Percentiles rank a stretch among this genome's conserved stretches.
These are phyloP conservation scores for Agrypnia vestita DNA, from an alignment of 1,140 invertebrate species.

Conservation along the genomic window DNA sequence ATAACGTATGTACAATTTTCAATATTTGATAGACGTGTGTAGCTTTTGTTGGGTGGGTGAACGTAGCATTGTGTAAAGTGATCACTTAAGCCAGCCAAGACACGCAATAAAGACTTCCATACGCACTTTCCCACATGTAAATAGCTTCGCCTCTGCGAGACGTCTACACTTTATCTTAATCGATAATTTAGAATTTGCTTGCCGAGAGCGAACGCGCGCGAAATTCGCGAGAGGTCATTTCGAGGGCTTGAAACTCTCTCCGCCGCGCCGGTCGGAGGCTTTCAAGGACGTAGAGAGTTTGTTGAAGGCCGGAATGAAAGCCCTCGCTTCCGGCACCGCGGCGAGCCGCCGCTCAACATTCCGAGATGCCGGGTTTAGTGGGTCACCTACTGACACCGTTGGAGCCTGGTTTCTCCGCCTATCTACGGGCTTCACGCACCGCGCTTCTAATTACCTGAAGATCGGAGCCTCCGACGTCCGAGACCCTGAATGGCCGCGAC, in stretches of 20 bases:
- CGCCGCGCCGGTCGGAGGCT: background rate
- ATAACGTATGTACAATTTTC: too few relatives aligned
- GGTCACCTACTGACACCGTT: conserved; percentile 53
- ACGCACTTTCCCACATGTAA: too few relatives aligned
- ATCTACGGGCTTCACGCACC: background rate
- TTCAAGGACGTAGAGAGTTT: conserved; percentile 49
- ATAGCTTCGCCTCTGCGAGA: too few relatives aligned
- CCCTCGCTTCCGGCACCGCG: conserved; percentile 27
- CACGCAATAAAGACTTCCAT: too few relatives aligned
- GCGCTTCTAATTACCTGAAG: conserved; percentile 3
- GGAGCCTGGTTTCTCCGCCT: background rate
- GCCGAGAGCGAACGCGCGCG: conserved; percentile 6
- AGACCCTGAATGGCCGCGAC: background rate
- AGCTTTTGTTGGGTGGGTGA: too few relatives aligned
- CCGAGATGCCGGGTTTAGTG: conserved; percentile 32
- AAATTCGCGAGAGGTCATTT: background rate
- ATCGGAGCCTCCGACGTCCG: background rate
- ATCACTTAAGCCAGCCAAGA: too few relatives aligned
- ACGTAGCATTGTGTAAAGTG: too few relatives aligned
- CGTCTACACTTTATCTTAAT: too few relatives aligned
- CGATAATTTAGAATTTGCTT: too few relatives aligned
- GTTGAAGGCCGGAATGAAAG: conserved; percentile 47
- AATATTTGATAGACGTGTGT: too few relatives aligned
- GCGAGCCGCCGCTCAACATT: conserved; percentile 5
- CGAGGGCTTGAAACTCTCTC: conserved; percentile 17